A percentile compares a stretch with the other conserved stretches of the same genome.
These are phyloP conservation scores for Ormyrus labotus DNA, from an alignment of 2,888 invertebrate genomes.

Conservation along the genomic window DNA sequence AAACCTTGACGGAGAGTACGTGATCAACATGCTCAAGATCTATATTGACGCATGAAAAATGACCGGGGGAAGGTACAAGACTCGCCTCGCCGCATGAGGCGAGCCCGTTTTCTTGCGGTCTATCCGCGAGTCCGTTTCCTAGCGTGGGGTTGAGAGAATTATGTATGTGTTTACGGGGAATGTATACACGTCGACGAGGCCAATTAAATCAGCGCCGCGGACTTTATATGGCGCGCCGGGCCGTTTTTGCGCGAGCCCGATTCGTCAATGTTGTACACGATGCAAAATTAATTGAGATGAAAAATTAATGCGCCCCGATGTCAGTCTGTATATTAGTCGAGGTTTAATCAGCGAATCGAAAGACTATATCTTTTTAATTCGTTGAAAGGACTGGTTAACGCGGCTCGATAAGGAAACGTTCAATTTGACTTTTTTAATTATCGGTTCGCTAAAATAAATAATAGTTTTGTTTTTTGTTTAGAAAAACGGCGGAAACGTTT, in stretches of 20 bases:
- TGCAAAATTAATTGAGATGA: constrained; percentile 15
- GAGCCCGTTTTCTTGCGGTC: constrained; percentile 16
- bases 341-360: too few relatives aligned
- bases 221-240: constrained; percentile 55
- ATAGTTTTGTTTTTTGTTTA: too few relatives aligned
- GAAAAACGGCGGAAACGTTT: too few relatives aligned
- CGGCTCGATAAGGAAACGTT: too few relatives aligned
- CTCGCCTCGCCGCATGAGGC: constrained; percentile 29
- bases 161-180: constrained; percentile 22
- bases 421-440: too few relatives aligned
- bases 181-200: constrained; percentile 12
- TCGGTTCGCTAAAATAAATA: too few relatives aligned
- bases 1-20: constrained; percentile 49
- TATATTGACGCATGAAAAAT: constrained; percentile 56
- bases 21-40: constrained; percentile 54
- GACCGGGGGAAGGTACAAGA: constrained; percentile 40
- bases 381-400: too few relatives aligned
- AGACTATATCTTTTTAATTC: too few relatives aligned
- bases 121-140: constrained; percentile 24
- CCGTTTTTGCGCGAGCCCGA: not conserved
- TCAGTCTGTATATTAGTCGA: too few relatives aligned
- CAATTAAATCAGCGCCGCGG: constrained; percentile 65
- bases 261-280: constrained; percentile 10
- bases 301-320: not conserved
- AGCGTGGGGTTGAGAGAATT: constrained; percentile 53